Percentiles rank a stretch among this genome's conserved stretches.
These are phyloP conservation scores for Sitta europaea DNA, from an alignment of 2,113 vertebrate genomes.

Conservation along the genomic window DNA sequence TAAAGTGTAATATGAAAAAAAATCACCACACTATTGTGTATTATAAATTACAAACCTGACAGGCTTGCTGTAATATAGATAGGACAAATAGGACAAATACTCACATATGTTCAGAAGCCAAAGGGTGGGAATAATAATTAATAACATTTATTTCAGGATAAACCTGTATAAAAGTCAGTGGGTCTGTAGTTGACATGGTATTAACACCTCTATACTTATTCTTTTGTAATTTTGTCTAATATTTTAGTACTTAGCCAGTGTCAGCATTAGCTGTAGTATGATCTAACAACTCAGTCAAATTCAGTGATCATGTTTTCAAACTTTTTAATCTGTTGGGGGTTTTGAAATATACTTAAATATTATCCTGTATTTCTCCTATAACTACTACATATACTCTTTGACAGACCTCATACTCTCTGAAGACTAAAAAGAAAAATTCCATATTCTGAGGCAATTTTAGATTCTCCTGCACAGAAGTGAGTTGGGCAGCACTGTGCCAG, in stretches of 20 bases:
- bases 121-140: background rate
- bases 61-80: background rate
- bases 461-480: background rate
- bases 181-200: background rate
- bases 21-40: background rate
- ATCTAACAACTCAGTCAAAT: background rate
- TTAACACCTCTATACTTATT: background rate
- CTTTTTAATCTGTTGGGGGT: background rate
- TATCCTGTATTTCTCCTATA: background rate
- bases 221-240: background rate
- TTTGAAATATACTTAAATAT: background rate
- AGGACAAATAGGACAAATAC: background rate
- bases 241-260: background rate
- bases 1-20: background rate
- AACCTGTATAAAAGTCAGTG: background rate
- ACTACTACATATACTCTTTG: background rate
- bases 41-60: background rate
- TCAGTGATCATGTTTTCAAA: background rate
- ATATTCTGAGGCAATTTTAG: background rate
- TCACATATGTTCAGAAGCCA: background rate
- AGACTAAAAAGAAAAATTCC: background rate
- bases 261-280: background rate
- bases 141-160: background rate
- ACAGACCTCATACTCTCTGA: background rate
- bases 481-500: background rate